Conservation (phyloP, 1,140 invertebrate genomes). For the Drosophila mojavensis region DNA sequence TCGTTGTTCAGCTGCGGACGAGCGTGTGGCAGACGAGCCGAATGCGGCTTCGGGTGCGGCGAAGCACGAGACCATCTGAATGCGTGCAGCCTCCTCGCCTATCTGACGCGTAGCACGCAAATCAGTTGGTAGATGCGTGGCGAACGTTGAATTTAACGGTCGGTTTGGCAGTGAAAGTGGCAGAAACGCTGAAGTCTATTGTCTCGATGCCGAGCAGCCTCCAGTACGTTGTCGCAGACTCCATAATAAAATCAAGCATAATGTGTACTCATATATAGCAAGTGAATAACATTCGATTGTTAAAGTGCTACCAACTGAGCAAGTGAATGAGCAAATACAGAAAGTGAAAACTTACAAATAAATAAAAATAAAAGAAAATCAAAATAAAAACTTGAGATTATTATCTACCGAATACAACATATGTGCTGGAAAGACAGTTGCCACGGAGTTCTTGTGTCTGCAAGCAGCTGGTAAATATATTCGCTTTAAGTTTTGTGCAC, state of each 20-base stretch:
- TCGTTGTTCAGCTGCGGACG: slow-evolving; percentile 27
- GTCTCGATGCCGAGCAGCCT: slow-evolving; percentile 18
- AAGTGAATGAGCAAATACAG: slow-evolving; percentile 23
- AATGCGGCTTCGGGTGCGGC: slow-evolving; percentile 29
- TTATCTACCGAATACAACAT: background rate
- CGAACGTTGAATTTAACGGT: slow-evolving; percentile 83
- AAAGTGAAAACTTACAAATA: background rate
- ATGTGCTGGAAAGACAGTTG: slow-evolving; percentile 4
- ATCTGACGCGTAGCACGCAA: slow-evolving; percentile 64
- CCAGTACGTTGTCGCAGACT: slow-evolving; percentile 38
- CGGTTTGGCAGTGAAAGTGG: slow-evolving; percentile 79
- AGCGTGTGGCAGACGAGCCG: slow-evolving; percentile 30
- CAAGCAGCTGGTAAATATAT: slow-evolving; percentile 63
- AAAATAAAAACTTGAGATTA: too few species aligned
- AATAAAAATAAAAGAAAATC: slow-evolving; percentile 1
- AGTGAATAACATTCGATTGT: slow-evolving; percentile 20
- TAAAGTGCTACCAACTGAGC: slow-evolving; percentile 2
- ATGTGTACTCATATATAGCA: slow-evolving; percentile 2
- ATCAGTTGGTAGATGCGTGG: slow-evolving; percentile 80
- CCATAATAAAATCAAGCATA: slow-evolving; percentile 11
- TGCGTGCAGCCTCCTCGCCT: slow-evolving; percentile 73
- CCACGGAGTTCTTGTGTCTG: slow-evolving; percentile 14
- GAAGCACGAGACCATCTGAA: slow-evolving; percentile 40
- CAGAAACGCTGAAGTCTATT: background rate
- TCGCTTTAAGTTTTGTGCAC: slow-evolving; percentile 39